Base-by-base conservation (phyloP, 2,113 vertebrate genomes). In the Papio anubis region DNA sequence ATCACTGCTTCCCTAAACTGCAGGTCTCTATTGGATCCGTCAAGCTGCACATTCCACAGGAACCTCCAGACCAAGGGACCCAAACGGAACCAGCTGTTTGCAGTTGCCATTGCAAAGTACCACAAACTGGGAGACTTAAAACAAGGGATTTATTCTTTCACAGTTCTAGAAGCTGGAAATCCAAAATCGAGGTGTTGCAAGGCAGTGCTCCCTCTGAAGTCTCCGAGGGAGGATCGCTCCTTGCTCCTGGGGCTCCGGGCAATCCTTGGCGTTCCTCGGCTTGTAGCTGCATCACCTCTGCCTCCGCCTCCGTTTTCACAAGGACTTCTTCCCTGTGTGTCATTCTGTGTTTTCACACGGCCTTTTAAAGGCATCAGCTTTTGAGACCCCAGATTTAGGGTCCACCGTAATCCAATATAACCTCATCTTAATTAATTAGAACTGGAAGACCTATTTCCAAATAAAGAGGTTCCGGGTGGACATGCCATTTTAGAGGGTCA, bases 21-120 rank as follows among this genome's bases (percentile, higher is more conserved):
- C 25, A 35, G 27, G 25, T 79, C 23, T 43, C 61, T 3, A 13
- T 3, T 2, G 3, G 40, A 52, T 10, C 35, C 50, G 2, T 64
- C 21, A 2, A 55, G 32, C 17, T 8, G 5, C 21, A 1, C 0
- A 0, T 43, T 16, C 45, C 79, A 57, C 7, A 13, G 11, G 21
- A 13, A 6, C 18, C 55, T 52, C 27, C 18, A 52, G 23, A 25
- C 11, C 1, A 7, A 0, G 1, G 4, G n/a, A 23, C 35, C 64
- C 45, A 40, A 30, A 75, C 1, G 1, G 18, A 83, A 68, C 17
- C 3, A 7, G 43, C 4, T 23, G 25, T 16, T 27, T 48, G 0
- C 0, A 21, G n/a, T 17, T 20, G 8, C 50, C 43, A 12, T 6
- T 27, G 32, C n/a, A 55, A 43, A 57, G 27, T 3, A 2, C 76